Base-by-base conservation (phyloP, 2,888 invertebrate species). In the Diarsia mendica region DNA sequence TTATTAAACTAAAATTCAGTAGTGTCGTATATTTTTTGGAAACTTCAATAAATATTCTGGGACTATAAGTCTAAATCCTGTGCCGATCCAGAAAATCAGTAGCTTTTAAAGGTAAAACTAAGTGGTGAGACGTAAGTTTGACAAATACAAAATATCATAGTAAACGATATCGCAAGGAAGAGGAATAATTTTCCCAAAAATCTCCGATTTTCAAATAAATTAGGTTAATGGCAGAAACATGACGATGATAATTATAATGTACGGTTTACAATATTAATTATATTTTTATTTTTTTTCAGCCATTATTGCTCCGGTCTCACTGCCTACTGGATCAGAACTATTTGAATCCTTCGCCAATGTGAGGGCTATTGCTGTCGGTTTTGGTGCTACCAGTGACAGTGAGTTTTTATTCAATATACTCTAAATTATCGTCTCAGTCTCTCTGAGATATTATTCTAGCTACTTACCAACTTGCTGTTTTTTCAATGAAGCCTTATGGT, bases 311-410 rank as follows among this genome's bases (percentile, higher is more conserved):
- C 88, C 91, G 0, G 81, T 92, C 15, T 80, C 88, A 15, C 73
- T 93, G 8, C 93, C 93, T 5, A 74, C 83, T n/a, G 90, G 89
- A n/a, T 15, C 66, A 88, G 9, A 63, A 74, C 18, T 84, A 3
- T 82, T 77, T 8, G 78, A 91, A 5, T 48, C 83, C 58, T 93
- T 91, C 51, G 86, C 75, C 48, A 90, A 90, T 20, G 72, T 67
- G 33, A 79, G 64, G 23, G 79, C 66, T 15, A 66, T 51, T 0
- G 92, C 87, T 18, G 74, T 87, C 49, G 92, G 93, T 33, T 93
- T 89, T 79, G 93, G 93, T 51, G 33, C 88, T 1, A 92, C 89
- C 18, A 61, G 49, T 46, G 87, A 91, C 46, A 83, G 92, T 93
- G 84, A 89, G 88, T 74, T 3, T 39, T 8, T 5, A 5, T 46